These are phyloP conservation scores for Volucella bombylans DNA, from an alignment of 2,888 invertebrate genomes.

Conservation along the genomic window DNA sequence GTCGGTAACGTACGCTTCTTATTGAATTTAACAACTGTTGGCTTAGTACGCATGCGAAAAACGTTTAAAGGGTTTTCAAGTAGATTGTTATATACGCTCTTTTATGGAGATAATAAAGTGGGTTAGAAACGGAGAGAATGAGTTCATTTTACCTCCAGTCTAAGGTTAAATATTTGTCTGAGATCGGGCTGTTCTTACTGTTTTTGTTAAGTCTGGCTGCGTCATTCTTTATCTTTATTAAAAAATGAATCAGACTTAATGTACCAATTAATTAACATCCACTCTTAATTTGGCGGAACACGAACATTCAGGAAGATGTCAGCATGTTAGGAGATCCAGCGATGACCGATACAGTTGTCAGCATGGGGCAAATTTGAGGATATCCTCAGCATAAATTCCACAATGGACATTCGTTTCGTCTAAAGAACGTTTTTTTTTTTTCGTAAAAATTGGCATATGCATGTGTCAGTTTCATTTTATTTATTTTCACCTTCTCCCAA, in stretches of 20 bases:
- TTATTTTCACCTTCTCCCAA: conserved; percentile 14
- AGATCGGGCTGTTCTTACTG: conserved; percentile 71
- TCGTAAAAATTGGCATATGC: conserved; percentile 32
- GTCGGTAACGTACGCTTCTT: conserved; percentile 70
- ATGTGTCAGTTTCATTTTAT: conserved; percentile 5
- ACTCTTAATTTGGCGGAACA: conserved; percentile 38
- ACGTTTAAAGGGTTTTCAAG: conserved; percentile 32
- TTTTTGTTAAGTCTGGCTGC: conserved; percentile 27
- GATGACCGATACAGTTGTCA: conserved; percentile 56
- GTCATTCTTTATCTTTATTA: conserved; percentile 17
- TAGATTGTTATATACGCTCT: conserved; percentile 47
- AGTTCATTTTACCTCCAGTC: conserved; percentile 46
- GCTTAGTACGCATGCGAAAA: not conserved
- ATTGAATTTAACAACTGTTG: conserved; percentile 68
- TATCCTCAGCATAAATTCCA: conserved; percentile 1
- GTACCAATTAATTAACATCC: conserved; percentile 9
- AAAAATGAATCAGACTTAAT: conserved; percentile 42
- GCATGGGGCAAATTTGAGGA: conserved; percentile 37
- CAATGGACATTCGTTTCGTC: conserved; percentile 24
- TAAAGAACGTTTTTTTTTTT: conserved; percentile 10
- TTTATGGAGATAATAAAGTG: conserved; percentile 15
- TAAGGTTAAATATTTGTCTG: conserved; percentile 74
- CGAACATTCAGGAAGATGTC: conserved; percentile 30
- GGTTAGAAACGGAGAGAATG: conserved; percentile 29
- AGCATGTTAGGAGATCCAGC: conserved; percentile 32